Evolutionary conservation across 2,797 vertebrate genomes (phyloP).

Genomic region (Muraenolepis orangiensis): DNA sequence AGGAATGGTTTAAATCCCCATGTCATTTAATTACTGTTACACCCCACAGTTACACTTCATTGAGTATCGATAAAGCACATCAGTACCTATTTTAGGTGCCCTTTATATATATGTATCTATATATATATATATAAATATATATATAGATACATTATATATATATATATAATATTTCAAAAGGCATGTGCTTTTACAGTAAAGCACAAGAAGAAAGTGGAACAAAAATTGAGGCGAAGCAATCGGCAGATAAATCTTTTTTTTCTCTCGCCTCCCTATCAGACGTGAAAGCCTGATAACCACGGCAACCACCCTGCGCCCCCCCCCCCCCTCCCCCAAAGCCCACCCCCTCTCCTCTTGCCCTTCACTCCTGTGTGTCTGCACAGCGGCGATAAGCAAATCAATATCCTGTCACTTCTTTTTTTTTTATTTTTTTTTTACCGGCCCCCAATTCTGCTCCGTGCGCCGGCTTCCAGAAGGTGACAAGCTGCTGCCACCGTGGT

Average conservation of each 20-base stretch:
- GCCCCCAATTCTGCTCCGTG: constrained; percentile 77
- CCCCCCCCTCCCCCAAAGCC: constrained; percentile 60
- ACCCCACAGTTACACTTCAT: constrained; percentile 43
- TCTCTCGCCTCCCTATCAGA: constrained; percentile 72
- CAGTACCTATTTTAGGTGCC: constrained; percentile 58
- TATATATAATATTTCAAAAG: constrained; percentile 58
- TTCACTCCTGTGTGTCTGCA: constrained; percentile 80
- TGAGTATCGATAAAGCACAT: constrained; percentile 58
- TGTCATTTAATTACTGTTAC: constrained; percentile 55
- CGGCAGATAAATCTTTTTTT: constrained; percentile 67
- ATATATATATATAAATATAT: constrained; percentile 61
- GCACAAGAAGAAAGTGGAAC: constrained; percentile 69
- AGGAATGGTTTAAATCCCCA: constrained; percentile 9
- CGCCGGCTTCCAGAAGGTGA: constrained; percentile 79
- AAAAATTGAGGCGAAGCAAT: constrained; percentile 77
- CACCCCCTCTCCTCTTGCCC: constrained; percentile 64
- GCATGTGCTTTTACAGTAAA: constrained; percentile 62
- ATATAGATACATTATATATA: constrained; percentile 49
- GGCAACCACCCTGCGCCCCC: constrained; percentile 49
- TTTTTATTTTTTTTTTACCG: constrained; percentile 82
- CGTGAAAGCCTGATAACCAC: constrained; percentile 77
- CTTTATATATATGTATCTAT: constrained; percentile 40
- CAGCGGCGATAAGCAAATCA: constrained; percentile 82
- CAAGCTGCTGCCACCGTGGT: constrained; percentile 67
- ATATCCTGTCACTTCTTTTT: constrained; percentile 85